Evolutionary conservation across 1,140 invertebrate species (phyloP), one percentile per base, ranked within the genome.

Genomic region (Caenorhabditis brenneri): DNA sequence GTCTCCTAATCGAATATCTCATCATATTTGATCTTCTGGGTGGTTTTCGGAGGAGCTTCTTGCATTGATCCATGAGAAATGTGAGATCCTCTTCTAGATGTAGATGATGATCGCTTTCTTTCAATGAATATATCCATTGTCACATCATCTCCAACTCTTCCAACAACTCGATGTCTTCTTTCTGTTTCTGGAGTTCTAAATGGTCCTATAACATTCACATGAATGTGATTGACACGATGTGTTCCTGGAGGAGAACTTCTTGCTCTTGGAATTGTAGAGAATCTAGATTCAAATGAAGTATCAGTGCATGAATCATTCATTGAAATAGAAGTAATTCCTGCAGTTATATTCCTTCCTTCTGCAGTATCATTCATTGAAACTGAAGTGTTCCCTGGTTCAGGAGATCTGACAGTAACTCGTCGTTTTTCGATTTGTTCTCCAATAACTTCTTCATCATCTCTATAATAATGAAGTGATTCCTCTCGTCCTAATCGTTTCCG

Each of bases 111-210:
- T 10, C n/a, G 33, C 24, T 22, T 74, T 74, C 65, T 22, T 46
- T 74, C 65, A 42, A 74, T 74, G n/a, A 22, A 39, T 9, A 74
- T 74, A 74, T 74, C 65, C 65, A 74, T 74, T 74, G 65, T 74
- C 10, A 74, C 36, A 42, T 74, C 65, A 10, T 74, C 65, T 39
- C 65, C 65, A 33, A 42, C 65, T 42, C 65, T 74, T 74, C 65
- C 65, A n/a, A 46, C 65, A 12, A 74, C 65, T 74, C 12, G 36
- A 74, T 74, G 65, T 31, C 22, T 39, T 42, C 65, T 74, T 42
- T 74, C 65, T 19, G 65, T 10, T 74, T 74, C 65, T 42, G 65
- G 36, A 42, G 36, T 46, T 42, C 65, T 74, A 4, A 42, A 42
- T 46, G 65, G 65, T 33, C 65, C 65, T 10, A 74, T 74, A 12